Evolutionary conservation across 2,113 vertebrate species (phyloP).

Genomic region (Scomber japonicus): DNA sequence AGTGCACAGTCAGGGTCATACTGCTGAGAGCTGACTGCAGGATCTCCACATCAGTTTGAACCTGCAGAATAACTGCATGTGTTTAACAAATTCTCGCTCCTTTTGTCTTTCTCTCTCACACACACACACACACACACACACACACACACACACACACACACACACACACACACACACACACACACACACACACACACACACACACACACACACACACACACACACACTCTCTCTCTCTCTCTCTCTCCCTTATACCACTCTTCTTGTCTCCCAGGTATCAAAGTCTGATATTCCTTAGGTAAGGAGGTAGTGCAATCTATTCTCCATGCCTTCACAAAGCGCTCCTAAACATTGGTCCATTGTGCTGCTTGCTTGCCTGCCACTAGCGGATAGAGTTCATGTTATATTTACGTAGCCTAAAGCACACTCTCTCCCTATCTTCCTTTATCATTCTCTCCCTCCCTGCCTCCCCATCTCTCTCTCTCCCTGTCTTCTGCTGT

Average conservation of each 20-base stretch:
- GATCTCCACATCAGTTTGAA: constrained; percentile 8
- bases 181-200: neutral
- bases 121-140: neutral
- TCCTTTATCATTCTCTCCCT: constrained; percentile 45
- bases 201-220: constrained; percentile 5
- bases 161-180: neutral
- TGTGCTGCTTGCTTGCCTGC: constrained; percentile 70
- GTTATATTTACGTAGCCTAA: constrained; percentile 87
- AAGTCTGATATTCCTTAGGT: constrained; percentile 52
- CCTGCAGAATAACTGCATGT: constrained; percentile 17
- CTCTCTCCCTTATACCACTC: neutral
- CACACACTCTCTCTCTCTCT: neutral
- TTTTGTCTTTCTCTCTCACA: constrained; percentile 6
- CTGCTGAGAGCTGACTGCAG: constrained; percentile 25
- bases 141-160: neutral
- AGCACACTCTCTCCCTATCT: constrained; percentile 73
- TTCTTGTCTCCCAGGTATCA: constrained; percentile 44
- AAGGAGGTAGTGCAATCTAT: constrained; percentile 34
- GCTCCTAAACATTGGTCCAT: constrained; percentile 67
- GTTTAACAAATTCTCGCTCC: neutral
- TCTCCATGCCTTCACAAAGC: constrained; percentile 62
- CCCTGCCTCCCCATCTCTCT: constrained; percentile 44
- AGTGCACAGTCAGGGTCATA: constrained; percentile 21
- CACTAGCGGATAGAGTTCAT: constrained; percentile 81
- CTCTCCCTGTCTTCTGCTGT: constrained; percentile 70